Evolutionary conservation across 2,797 vertebrate genomes (phyloP).

Genomic region (Hyperoplus immaculatus): DNA sequence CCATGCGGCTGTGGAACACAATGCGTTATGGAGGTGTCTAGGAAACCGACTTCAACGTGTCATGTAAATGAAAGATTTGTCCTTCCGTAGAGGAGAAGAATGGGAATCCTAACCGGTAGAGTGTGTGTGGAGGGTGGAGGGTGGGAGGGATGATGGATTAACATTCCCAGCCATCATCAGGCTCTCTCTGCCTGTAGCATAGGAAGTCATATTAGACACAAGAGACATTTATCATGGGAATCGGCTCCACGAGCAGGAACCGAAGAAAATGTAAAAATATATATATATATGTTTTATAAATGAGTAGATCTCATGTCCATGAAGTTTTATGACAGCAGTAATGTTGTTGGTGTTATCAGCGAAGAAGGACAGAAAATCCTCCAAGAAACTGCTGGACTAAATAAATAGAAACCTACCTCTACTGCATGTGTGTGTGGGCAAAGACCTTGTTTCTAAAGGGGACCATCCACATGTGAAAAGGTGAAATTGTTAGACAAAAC

Average conservation of each 20-base stretch:
- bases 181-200: conserved; percentile 44
- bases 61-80: conserved; percentile 47
- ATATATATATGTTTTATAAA: conserved; percentile 13
- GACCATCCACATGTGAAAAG: neutral
- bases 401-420: neutral
- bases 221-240: conserved; percentile 26
- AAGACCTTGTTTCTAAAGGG: neutral
- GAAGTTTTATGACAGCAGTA: conserved; percentile 1
- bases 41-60: conserved; percentile 54
- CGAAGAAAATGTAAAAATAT: conserved; percentile 1
- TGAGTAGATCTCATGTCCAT: conserved; percentile 3
- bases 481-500: neutral
- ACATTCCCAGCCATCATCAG: conserved; percentile 50
- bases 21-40: conserved; percentile 23
- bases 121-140: neutral
- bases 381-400: neutral
- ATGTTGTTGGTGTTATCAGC: neutral
- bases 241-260: conserved; percentile 10
- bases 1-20: conserved; percentile 34
- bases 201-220: conserved; percentile 32
- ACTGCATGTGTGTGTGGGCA: neutral
- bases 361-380: neutral
- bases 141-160: conserved; percentile 19
- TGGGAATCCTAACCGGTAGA: conserved; percentile 23
- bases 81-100: conserved; percentile 40